Conservation (phyloP, 2,113 vertebrate species). For the Geothlypis trichas region DNA sequence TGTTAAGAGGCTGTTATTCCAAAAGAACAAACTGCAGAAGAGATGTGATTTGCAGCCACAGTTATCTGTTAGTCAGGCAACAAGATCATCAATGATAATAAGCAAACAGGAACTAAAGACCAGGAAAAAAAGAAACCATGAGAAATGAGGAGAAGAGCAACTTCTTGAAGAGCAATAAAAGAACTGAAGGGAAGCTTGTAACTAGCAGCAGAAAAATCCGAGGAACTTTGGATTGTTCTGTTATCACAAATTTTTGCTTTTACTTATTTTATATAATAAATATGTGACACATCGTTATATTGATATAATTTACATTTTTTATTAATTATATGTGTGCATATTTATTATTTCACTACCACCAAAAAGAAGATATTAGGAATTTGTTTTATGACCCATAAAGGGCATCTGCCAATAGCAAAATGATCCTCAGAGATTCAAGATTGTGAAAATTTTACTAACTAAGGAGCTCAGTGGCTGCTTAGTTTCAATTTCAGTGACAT, state of each 20-base stretch:
- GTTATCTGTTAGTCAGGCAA: not conserved
- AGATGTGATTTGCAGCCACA: not conserved
- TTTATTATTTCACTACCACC: not conserved
- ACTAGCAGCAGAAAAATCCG: not conserved
- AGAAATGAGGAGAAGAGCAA: not conserved
- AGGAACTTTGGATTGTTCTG: not conserved
- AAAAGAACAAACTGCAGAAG: not conserved
- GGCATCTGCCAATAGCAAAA: not conserved
- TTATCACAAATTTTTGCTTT: not conserved
- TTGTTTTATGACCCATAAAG: not conserved
- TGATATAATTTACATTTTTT: not conserved
- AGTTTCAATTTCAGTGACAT: not conserved
- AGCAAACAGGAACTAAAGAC: not conserved
- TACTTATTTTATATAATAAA: not conserved
- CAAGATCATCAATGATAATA: conserved; percentile 11
- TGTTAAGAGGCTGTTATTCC: not conserved
- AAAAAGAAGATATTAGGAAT: not conserved
- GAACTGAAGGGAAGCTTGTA: conserved; percentile 18
- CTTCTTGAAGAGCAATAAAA: conserved; percentile 27
- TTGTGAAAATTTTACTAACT: not conserved
- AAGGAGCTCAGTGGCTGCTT: not conserved
- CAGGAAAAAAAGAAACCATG: not conserved
- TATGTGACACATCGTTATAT: not conserved
- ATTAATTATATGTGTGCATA: not conserved
- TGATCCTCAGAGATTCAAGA: not conserved